Evolutionary conservation across 2,113 vertebrate genomes (phyloP).

Genomic region (Nesospiza acunhae): DNA sequence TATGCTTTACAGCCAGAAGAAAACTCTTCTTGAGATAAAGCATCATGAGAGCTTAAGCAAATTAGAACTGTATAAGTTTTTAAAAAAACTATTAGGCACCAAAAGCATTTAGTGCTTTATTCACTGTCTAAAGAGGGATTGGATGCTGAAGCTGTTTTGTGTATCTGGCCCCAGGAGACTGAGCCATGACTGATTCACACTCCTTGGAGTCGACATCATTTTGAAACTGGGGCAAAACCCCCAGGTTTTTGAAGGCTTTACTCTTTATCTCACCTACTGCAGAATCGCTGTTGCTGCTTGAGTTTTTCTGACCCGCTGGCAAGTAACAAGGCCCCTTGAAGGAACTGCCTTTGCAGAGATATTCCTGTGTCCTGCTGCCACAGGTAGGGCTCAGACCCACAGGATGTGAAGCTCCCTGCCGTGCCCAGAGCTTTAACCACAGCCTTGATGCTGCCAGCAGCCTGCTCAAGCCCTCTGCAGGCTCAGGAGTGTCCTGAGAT

Average conservation of each 20-base stretch:
- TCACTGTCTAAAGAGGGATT: neutral
- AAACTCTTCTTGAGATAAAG: constrained; percentile 1
- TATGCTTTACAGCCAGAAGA: neutral
- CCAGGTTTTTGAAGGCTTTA: neutral
- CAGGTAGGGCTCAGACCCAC: neutral
- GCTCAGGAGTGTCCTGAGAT: neutral
- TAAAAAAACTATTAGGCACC: neutral
- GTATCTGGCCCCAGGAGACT: neutral
- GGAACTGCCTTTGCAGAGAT: neutral
- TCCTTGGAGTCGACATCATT: neutral
- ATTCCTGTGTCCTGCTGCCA: neutral
- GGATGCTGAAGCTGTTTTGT: neutral
- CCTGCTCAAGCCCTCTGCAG: neutral
- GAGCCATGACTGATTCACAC: neutral
- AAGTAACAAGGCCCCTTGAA: neutral
- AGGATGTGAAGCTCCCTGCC: neutral
- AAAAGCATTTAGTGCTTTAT: neutral
- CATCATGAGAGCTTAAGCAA: neutral
- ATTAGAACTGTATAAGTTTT: neutral
- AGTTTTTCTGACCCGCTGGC: neutral
- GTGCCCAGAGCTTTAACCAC: neutral
- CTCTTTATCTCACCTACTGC: neutral
- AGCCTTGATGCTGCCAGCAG: rapidly evolving
- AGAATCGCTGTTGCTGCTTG: neutral
- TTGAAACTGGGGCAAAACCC: neutral